Percentiles rank a stretch among this genome's conserved stretches.
Conservation (phyloP, 2,797 vertebrate genomes). For the Sparidentex hasta region DNA sequence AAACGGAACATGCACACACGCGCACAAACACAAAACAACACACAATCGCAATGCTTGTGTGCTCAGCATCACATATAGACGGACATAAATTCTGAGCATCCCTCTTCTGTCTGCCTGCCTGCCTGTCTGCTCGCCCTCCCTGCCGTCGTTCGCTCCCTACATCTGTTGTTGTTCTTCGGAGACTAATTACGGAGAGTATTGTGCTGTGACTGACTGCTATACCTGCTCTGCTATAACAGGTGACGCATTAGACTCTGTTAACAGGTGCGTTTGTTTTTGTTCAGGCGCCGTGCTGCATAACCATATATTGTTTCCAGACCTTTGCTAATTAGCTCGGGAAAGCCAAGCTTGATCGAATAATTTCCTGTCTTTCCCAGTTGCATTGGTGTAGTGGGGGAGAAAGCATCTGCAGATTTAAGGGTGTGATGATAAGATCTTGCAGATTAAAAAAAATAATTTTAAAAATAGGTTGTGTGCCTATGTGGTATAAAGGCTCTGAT, state of each 20-base stretch:
- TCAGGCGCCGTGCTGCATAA: slow-evolving; percentile 54
- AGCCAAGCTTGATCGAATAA: slow-evolving; percentile 72
- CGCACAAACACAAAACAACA: not conserved
- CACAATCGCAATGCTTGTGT: slow-evolving; percentile 46
- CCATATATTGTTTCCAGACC: slow-evolving; percentile 66
- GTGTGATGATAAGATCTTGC: not conserved
- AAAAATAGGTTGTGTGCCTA: not conserved
- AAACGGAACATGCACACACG: not conserved
- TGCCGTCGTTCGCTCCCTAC: slow-evolving; percentile 59
- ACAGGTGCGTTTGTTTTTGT: slow-evolving; percentile 79
- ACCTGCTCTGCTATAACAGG: slow-evolving; percentile 79
- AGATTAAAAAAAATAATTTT: not conserved
- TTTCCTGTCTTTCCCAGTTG: slow-evolving; percentile 54
- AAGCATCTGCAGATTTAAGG: not conserved
- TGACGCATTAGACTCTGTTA: slow-evolving; percentile 72
- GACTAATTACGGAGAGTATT: slow-evolving; percentile 83
- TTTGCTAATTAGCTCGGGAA: slow-evolving; percentile 70
- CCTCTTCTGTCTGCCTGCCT: slow-evolving; percentile 34
- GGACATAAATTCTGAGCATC: slow-evolving; percentile 35
- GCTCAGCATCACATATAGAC: slow-evolving; percentile 29
- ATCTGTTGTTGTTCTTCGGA: slow-evolving; percentile 82
- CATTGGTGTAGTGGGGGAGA: slow-evolving; percentile 16
- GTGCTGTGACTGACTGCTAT: slow-evolving; percentile 82
- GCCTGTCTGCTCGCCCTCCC: slow-evolving; percentile 36
- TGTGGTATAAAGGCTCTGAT: slow-evolving; percentile 13